A percentile compares a stretch with the other conserved stretches of the same genome.
phyloP scores from a whole-genome alignment of 2,888 invertebrate species.

The Sinhomidia bicolor region DNA sequence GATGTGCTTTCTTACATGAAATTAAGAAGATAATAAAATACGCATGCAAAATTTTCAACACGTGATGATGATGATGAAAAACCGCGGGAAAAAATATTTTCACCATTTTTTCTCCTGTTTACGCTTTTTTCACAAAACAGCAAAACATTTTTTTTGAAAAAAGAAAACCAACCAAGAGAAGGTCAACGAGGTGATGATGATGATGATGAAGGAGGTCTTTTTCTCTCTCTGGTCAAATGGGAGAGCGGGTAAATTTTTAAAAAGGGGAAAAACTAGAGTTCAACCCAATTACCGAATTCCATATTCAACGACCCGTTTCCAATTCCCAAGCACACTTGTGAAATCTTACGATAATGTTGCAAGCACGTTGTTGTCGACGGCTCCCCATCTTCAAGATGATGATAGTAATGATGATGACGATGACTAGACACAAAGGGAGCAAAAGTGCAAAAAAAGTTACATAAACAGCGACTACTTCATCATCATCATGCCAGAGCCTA shows the following conservation, averaged over 20 bases:
- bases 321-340: slow-evolving; percentile 8
- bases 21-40: slow-evolving; percentile 36
- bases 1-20: slow-evolving; percentile 44
- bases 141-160: no score
- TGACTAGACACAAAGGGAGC: background rate
- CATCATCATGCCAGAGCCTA: background rate
- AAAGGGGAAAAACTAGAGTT: slow-evolving; percentile 34
- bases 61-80: background rate
- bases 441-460: background rate
- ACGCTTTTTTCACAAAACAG: no score
- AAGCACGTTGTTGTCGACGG: no score
- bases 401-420: slow-evolving; percentile 17
- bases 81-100: no score
- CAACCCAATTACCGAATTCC: slow-evolving; percentile 67
- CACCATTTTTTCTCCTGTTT: background rate
- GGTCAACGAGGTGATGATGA: no score
- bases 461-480: background rate
- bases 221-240: background rate
- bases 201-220: background rate
- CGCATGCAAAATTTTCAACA: slow-evolving; percentile 27
- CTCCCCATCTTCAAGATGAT: background rate
- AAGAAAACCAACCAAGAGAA: no score
- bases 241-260: slow-evolving; percentile 10
- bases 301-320: slow-evolving; percentile 39
- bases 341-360: no score